Evolutionary conservation across 2,888 invertebrate genomes (phyloP), one percentile per base, ranked within the genome.

Genomic region (Epicampocera succincta): DNA sequence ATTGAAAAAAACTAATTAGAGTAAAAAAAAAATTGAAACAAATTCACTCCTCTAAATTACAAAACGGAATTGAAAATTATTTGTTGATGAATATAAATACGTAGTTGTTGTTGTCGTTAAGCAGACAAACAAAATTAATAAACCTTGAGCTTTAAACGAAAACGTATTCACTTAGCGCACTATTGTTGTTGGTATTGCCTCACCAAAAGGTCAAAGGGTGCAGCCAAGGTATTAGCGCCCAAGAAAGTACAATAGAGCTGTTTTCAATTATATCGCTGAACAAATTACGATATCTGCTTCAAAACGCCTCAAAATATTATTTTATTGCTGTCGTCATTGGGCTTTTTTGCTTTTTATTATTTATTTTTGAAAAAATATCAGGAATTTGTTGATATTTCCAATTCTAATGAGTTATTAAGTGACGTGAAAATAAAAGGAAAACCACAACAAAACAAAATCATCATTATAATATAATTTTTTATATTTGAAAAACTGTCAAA

Each of bases 181-280:
- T 25, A 19, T 44, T 42, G 1, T 21, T 42, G 1, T 21, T 58
- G 17, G 38, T 48, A 58, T 40, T 60, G 17, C 25, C 33, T n/a
- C 19, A 56, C 17, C 2, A 38, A 71, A 25, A 71, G 71, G 71
- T 71, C 42, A 71, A 46, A 71, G 71, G 58, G 71, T 58, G 71
- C 71, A 48, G 71, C 15, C 21, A 38, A 46, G 8, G 44, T 19
- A 71, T 38, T 19, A 1, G 12, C 38, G 48, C 38, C 8, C 38
- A 6, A 21, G 48, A 69, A 29, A 38, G 13, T 44, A 52, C 52
- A 52, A 65, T 19, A 19, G 6, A 21, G 21, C 13, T 25, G 12
- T 50, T 38, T 21, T 38, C 38, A 50, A 21, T n/a, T 40, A 40
- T 15, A 3, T 12, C 13, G 8, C 12, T 60, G 33, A 12, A 60